A percentile compares a stretch with the other conserved stretches of the same genome.
Evolutionary conservation across 2,113 vertebrate species (phyloP).

Genomic region (Rousettus leschenaultii): DNA sequence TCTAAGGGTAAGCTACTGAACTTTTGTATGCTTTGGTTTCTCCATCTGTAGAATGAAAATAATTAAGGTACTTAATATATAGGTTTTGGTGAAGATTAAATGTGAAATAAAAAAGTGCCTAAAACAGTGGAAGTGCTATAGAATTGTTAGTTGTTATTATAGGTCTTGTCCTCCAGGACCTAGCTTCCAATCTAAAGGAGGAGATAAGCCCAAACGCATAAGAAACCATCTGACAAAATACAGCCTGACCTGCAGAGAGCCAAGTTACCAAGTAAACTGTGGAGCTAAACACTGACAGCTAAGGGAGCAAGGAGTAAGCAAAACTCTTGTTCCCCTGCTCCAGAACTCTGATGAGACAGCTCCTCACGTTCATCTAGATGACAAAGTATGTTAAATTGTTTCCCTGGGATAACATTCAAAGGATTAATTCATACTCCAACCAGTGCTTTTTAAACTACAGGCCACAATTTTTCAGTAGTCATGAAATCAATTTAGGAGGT

Average conservation of each 20-base stretch:
- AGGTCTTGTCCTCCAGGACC: neutral
- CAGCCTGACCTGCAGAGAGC: neutral
- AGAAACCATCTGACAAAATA: slow-evolving; percentile 19
- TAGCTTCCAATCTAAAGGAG: neutral
- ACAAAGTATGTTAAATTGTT: neutral
- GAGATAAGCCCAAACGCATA: neutral
- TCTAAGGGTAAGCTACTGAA: slow-evolving; percentile 11
- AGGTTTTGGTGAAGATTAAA: neutral
- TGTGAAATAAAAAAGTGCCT: neutral
- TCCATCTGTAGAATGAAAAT: slow-evolving; percentile 18
- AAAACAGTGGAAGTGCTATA: neutral
- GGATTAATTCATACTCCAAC: slow-evolving; percentile 21
- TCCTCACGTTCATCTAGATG: slow-evolving; percentile 10
- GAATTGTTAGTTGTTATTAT: neutral
- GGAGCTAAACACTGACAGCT: neutral
- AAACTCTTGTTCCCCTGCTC: neutral
- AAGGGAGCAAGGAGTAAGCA: neutral
- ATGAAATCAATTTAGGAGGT: slow-evolving; percentile 8
- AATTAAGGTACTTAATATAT: neutral
- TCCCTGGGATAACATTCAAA: slow-evolving; percentile 2
- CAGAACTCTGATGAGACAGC: neutral
- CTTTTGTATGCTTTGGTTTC: neutral
- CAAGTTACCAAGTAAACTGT: slow-evolving; percentile 1
- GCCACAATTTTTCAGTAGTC: neutral
- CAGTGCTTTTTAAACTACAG: neutral